These are phyloP conservation scores for Podarcis siculus DNA, from an alignment of 2,797 vertebrate genomes.

Conservation along the genomic window DNA sequence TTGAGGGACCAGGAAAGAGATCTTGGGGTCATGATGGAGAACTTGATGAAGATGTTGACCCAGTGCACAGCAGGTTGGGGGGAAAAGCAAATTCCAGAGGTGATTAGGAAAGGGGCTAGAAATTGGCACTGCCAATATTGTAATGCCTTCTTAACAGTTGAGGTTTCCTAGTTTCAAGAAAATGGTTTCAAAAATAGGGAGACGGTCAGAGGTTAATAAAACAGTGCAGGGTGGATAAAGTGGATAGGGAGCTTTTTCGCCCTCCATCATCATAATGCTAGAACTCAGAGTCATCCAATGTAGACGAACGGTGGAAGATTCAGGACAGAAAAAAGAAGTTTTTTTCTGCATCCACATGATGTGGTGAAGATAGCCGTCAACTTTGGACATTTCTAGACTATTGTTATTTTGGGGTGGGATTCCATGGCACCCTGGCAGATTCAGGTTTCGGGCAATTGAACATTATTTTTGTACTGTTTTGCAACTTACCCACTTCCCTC, in stretches of 20 bases:
- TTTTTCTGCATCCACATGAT: not conserved
- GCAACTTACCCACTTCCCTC: no score
- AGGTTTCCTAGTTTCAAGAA: no score
- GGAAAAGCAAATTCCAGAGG: no score
- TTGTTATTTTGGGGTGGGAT: no score
- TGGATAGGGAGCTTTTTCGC: not conserved
- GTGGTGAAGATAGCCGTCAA: not conserved
- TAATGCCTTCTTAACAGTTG: not conserved
- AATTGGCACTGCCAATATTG: not conserved
- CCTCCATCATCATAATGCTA: not conserved
- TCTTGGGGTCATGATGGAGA: not conserved
- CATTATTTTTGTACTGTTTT: no score
- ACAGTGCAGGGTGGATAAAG: not conserved
- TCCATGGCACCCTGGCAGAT: no score
- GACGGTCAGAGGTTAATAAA: not conserved
- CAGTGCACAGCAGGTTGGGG: not conserved
- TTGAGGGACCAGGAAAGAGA: not conserved
- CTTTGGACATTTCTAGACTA: no score
- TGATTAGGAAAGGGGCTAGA: not conserved
- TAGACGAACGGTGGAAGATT: not conserved
- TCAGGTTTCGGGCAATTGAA: no score
- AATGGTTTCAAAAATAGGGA: not conserved
- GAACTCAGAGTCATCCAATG: not conserved
- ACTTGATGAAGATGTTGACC: not conserved
- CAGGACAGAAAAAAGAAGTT: not conserved